Percentiles rank a stretch among this genome's conserved stretches.
These are phyloP conservation scores for Falco concolor DNA, from an alignment of 2,797 vertebrate species.

Conservation along the genomic window DNA sequence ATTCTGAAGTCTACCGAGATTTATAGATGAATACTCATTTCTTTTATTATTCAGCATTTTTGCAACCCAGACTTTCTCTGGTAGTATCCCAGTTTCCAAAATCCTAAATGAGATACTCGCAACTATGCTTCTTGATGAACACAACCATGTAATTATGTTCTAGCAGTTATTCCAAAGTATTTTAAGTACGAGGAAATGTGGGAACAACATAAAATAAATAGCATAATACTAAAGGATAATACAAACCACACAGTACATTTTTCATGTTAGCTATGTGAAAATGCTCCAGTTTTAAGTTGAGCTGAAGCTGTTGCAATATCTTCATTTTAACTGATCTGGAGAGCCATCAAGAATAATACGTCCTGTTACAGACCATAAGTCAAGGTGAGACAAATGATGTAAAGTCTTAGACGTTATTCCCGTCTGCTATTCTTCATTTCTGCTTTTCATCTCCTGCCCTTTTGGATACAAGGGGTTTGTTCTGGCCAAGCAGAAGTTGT, in stretches of 20 bases:
- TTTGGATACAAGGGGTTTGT: not conserved
- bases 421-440: not conserved
- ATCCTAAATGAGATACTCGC: not conserved
- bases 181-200: not conserved
- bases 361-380: not conserved
- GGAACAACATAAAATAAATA: not conserved
- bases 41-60: slow-evolving; percentile 8
- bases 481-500: not conserved
- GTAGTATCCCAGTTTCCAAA: not conserved
- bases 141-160: not conserved
- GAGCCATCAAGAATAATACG: not conserved
- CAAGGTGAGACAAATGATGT: not conserved
- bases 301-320: not conserved
- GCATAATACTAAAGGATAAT: not conserved
- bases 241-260: not conserved
- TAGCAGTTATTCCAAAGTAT: not conserved
- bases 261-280: not conserved
- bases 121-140: not conserved
- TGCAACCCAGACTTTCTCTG: not conserved
- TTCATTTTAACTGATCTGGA: not conserved
- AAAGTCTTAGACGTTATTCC: not conserved
- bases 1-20: not conserved
- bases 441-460: not conserved
- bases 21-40: not conserved
- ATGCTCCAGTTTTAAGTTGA: not conserved